phyloP scores from a whole-genome alignment of 2,797 vertebrate species.

The Nyctalus aviator region DNA sequence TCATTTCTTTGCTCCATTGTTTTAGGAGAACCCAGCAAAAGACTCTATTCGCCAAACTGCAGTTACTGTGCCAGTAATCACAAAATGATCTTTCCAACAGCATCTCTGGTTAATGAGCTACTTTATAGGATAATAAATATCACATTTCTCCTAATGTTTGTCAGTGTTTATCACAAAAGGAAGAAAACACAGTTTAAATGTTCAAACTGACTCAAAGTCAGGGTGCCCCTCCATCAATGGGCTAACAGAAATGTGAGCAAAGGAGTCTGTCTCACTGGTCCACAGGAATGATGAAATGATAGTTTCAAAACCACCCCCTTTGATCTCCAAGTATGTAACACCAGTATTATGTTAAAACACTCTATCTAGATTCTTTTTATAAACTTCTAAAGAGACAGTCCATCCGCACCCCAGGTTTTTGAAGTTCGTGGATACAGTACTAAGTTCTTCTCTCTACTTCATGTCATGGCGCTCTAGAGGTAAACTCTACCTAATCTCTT shows the following conservation, averaged over 20 bases:
- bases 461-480: not conserved
- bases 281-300: not conserved
- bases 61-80: slow-evolving; percentile 71
- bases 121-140: slow-evolving; percentile 69
- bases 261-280: not conserved
- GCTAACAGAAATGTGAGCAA: slow-evolving; percentile 77
- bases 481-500: slow-evolving; percentile 5
- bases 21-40: slow-evolving; percentile 70
- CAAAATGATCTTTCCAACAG: slow-evolving; percentile 72
- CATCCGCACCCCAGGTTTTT: slow-evolving; percentile 40
- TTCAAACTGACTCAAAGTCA: slow-evolving; percentile 87
- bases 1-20: slow-evolving; percentile 73
- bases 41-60: slow-evolving; percentile 57
- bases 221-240: slow-evolving; percentile 83
- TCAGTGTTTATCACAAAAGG: slow-evolving; percentile 71
- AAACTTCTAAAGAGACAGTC: slow-evolving; percentile 74
- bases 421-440: slow-evolving; percentile 61
- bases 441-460: slow-evolving; percentile 62
- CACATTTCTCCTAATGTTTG: slow-evolving; percentile 75
- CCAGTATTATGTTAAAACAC: slow-evolving; percentile 69
- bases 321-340: slow-evolving; percentile 68
- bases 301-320: slow-evolving; percentile 63
- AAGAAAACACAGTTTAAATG: slow-evolving; percentile 73
- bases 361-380: slow-evolving; percentile 73
- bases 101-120: slow-evolving; percentile 54